These are phyloP conservation scores for Hypena proboscidalis DNA, from an alignment of 2,888 invertebrate genomes.

Conservation along the genomic window DNA sequence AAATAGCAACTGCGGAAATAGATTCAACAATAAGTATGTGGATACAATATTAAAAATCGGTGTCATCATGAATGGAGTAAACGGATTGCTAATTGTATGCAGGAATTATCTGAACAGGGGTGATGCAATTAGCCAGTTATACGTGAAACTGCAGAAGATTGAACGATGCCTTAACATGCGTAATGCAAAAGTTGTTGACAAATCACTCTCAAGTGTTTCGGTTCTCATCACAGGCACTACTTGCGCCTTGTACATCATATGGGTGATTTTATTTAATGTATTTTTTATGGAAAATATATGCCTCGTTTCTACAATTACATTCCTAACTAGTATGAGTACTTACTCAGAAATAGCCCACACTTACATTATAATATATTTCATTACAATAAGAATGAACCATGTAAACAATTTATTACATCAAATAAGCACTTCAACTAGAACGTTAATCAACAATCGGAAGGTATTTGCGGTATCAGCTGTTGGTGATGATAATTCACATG, in stretches of 20 bases:
- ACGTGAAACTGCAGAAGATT: conserved; percentile 65
- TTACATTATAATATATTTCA: conserved; percentile 47
- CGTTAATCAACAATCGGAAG: not conserved
- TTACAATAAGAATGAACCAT: conserved; percentile 49
- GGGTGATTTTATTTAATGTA: conserved; percentile 41
- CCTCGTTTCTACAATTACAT: conserved; percentile 33
- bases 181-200: conserved; percentile 44
- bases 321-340: conserved; percentile 38
- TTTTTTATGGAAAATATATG: conserved; percentile 44
- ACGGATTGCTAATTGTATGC: conserved; percentile 44
- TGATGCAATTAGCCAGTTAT: conserved; percentile 50
- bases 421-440: conserved; percentile 7
- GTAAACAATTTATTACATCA: conserved; percentile 47
- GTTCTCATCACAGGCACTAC: conserved; percentile 6
- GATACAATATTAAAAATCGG: conserved; percentile 51
- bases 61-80: conserved; percentile 40
- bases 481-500: conserved; percentile 7
- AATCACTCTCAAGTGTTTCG: conserved; percentile 30
- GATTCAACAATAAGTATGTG: conserved; percentile 34
- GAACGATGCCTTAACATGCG: conserved; percentile 55
- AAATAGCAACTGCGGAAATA: conserved; percentile 44
- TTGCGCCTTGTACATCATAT: conserved; percentile 20
- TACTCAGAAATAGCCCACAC: conserved; percentile 49
- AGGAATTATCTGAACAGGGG: conserved; percentile 43
- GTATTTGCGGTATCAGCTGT: not conserved